Conservation (phyloP, 2,113 vertebrate species). For the Melanerpes aurifrons region DNA sequence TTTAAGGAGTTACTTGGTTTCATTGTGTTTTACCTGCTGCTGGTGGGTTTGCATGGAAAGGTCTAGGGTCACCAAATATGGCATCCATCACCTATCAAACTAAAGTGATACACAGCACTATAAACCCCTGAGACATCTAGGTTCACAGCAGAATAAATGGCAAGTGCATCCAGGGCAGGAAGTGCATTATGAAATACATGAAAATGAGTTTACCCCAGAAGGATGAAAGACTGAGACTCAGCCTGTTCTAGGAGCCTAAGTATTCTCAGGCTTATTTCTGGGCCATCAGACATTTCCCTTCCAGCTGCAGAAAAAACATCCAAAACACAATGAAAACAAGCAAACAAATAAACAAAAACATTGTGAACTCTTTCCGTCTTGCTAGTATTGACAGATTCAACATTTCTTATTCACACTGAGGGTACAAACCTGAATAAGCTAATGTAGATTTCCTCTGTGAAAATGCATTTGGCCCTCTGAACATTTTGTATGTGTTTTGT, state of each 20-base stretch:
- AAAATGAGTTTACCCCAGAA: not conserved
- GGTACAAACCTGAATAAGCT: not conserved
- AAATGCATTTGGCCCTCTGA: not conserved
- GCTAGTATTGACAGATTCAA: not conserved
- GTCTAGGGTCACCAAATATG: not conserved
- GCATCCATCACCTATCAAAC: not conserved
- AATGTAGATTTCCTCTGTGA: not conserved
- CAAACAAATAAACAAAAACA: too few species aligned
- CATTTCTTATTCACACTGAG: not conserved
- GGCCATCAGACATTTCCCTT: not conserved
- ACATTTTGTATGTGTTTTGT: not conserved
- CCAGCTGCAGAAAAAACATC: not conserved
- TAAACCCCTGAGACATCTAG: not conserved
- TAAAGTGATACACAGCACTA: not conserved
- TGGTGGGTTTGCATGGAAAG: not conserved
- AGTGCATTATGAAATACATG: not conserved
- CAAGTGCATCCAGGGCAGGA: not conserved
- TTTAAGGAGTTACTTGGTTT: not conserved
- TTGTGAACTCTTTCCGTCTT: not conserved
- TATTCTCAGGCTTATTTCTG: not conserved
- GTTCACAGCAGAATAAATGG: not conserved
- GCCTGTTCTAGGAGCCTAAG: fast-evolving
- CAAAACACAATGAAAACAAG: too few species aligned
- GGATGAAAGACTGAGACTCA: not conserved
- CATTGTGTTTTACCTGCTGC: not conserved